Base-by-base conservation (phyloP, 2,888 invertebrate species). In the Rugalucina vietnamica region DNA sequence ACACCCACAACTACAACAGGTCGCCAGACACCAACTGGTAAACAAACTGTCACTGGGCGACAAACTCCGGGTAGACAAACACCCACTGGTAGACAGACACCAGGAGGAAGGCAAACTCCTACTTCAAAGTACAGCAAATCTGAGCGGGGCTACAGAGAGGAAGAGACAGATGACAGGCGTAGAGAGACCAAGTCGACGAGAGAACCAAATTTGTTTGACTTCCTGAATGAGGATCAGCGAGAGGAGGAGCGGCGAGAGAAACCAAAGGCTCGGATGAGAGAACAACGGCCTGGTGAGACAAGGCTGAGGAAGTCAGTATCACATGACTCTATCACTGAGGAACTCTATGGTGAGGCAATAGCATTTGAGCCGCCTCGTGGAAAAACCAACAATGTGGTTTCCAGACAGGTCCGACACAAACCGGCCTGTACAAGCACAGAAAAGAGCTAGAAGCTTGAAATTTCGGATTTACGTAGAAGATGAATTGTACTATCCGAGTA, bases 201-300 rank as follows among this genome's bases (percentile, higher is more conserved):
- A 71, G 86, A 89, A 34, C 79, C 87, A 8, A 85, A 87, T 34
- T 71, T 91, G 43, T 83, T 91, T 50, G 91, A 91, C 73, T 89
- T 91, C 43, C 75, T 91, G 18, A 79, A 70, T 24, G 89, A 81
- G 4, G 89, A 86, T 32, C 27, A 39, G 12, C 49, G 27, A 24
- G n/a, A 21, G 14, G 49, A 37, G 12, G 37, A 54, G 54, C 37
- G 27, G 24, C 75, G 21, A 32, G 50, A 36, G 54, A 81, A 71
- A 57, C 77, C 81, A 12, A 84, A 80, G 72, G 29, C 43, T 12
- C 49, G 49, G 4, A 69, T 77, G 27, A 65, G 54, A 29, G 74
- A 54, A 29, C n/a, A n/a, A n/a, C 65, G 78, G 4, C 65, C 72
- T 1, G 73, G 69, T n/a, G 85, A 79, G 43, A 79, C 71, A 24